These are phyloP conservation scores for Microctenopoma lineatum DNA, from an alignment of 2,797 vertebrate genomes.

Conservation along the genomic window DNA sequence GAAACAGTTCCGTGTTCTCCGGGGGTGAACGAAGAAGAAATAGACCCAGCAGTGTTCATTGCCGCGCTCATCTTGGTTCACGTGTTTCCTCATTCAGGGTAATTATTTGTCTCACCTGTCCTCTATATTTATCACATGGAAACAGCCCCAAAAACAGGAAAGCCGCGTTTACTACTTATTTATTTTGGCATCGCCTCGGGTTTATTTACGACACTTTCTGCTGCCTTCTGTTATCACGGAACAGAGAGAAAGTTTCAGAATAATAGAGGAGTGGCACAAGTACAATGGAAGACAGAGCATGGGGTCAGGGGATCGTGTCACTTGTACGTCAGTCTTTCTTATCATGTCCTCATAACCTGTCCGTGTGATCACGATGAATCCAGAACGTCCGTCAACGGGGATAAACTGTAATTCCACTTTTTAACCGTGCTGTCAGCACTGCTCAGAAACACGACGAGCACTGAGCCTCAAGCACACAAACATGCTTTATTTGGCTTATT, in stretches of 20 bases:
- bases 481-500: slow-evolving; percentile 63
- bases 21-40: slow-evolving; percentile 28
- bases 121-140: slow-evolving; percentile 61
- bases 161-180: slow-evolving; percentile 31
- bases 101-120: slow-evolving; percentile 77
- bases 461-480: slow-evolving; percentile 34
- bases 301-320: not conserved
- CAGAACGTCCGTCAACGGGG: slow-evolving; percentile 7
- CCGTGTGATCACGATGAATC: slow-evolving; percentile 6
- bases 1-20: slow-evolving; percentile 46
- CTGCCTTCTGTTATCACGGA: slow-evolving; percentile 32
- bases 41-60: slow-evolving; percentile 15
- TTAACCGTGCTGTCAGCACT: slow-evolving; percentile 27
- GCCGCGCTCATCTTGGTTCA: slow-evolving; percentile 31
- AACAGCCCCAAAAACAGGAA: slow-evolving; percentile 12
- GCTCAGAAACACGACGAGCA: slow-evolving; percentile 42
- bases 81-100: slow-evolving; percentile 62
- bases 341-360: slow-evolving; percentile 18
- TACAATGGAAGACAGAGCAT: not conserved
- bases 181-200: slow-evolving; percentile 34
- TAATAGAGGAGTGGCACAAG: not conserved
- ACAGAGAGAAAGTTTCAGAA: slow-evolving; percentile 20
- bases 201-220: slow-evolving; percentile 63
- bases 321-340: not conserved
- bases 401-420: slow-evolving; percentile 4